These are phyloP conservation scores for Nasonia longicornis DNA, from an alignment of 1,140 invertebrate genomes.

Conservation along the genomic window DNA sequence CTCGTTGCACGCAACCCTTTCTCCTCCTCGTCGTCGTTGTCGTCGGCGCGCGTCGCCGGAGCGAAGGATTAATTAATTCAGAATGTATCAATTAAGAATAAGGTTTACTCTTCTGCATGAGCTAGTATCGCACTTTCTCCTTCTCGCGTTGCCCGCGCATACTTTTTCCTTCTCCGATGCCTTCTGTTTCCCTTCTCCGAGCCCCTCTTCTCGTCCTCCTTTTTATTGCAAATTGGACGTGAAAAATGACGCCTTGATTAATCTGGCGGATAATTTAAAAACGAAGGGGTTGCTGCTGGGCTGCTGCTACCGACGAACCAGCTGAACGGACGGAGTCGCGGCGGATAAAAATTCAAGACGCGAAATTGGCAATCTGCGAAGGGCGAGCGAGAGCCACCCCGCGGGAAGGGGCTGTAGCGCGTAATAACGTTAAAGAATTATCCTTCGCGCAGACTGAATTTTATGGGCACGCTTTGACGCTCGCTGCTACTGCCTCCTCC, in stretches of 20 bases:
- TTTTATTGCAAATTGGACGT: slow-evolving; percentile 71
- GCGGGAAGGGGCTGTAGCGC: slow-evolving; percentile 47
- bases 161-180: not conserved
- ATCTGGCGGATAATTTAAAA: slow-evolving; percentile 71
- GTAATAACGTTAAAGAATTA: slow-evolving; percentile 70
- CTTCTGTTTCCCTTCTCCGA: not conserved
- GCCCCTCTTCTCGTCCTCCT: slow-evolving; percentile 43
- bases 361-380: slow-evolving; percentile 68
- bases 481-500: not conserved
- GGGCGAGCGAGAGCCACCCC: slow-evolving; percentile 34
- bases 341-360: slow-evolving; percentile 70
- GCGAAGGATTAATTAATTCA: slow-evolving; percentile 70
- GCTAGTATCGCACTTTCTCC: slow-evolving; percentile 43
- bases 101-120: slow-evolving; percentile 66
- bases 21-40: slow-evolving; percentile 52
- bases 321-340: slow-evolving; percentile 43
- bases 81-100: slow-evolving; percentile 71
- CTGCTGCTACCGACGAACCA: slow-evolving; percentile 38
- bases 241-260: slow-evolving; percentile 72
- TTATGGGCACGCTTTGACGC: slow-evolving; percentile 65
- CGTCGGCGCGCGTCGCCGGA: not conserved
- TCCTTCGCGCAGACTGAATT: slow-evolving; percentile 61
- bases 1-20: slow-evolving; percentile 53
- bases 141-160: slow-evolving; percentile 30
- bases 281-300: slow-evolving; percentile 66